Base-by-base conservation (phyloP, 2,888 invertebrate species). In the Neoscelio sp. region DNA sequence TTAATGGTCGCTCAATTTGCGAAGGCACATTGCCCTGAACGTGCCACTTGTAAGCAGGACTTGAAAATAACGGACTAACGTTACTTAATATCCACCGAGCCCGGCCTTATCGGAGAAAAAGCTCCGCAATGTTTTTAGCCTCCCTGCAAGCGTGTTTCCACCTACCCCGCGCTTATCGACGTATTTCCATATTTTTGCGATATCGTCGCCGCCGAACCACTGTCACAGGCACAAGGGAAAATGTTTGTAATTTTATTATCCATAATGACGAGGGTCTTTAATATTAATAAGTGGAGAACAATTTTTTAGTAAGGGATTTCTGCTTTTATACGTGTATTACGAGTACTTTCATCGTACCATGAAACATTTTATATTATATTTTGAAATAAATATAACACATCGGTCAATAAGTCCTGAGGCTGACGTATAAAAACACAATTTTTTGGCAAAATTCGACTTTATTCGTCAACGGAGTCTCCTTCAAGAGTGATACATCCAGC, bases 131-230 rank as follows among this genome's bases (percentile, higher is more conserved):
- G 26, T 48, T 68, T 60, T 62, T 35, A 48, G 18, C 38, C 44
- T 20, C 18, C 10, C 20, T 18, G 30, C 62, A 38, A 52, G 68
- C 62, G 60, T 38, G 68, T 54, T 68, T 52, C 60, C 58, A 56
- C 65, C 67, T 15, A 52, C 67, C 60, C 67, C 33, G 10, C 6
- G 42, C 46, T 76, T 68, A 76, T 76, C 62, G 76, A 70, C 50
- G 64, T 54, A 82, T 84, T 84, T 84, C 80, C 84, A 83, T 83
- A 82, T 80, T 83, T 82, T 78, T 79, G 78, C 82, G 78, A 82
- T 82, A 82, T 77, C 79, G 77, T 56, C 64, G 48, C 64, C 18
- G 35, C 62, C 38, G 35, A 35, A 38, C 56, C 8, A 35, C 58
- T 70, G 68, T 68, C 68, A 68, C 46, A 2, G 4, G 10, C n/a